Evolutionary conservation across 2,797 vertebrate species (phyloP), one percentile per base, ranked within the genome.

Genomic region (Channallabes apus): DNA sequence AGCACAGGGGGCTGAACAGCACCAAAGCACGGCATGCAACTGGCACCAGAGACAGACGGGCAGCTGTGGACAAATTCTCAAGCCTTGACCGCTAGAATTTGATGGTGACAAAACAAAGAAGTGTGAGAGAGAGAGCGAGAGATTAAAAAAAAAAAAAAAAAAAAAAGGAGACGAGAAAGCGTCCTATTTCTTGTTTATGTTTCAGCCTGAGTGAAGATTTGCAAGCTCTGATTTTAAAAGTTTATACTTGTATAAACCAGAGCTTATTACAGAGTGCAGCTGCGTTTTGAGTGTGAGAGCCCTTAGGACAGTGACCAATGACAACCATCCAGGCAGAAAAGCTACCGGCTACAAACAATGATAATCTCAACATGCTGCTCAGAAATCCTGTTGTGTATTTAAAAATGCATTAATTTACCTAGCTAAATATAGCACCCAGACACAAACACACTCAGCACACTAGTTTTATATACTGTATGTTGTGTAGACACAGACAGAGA

Each of bases 181-280:
- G 6, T 46, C 18, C 27, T 75, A 69, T 87, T 85, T 79, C 75
- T 86, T 86, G 82, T 86, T 87, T 71, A 80, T 27, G 83, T 86
- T 88, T 87, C 75, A 54, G 83, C 81, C 68, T 6, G 24, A 80
- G 77, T 51, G 81, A 77, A 62, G 72, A 46, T 67, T 54, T 54
- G n/a, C 72, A 54, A 54, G 72, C n/a, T 18, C 20, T 88, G 82
- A 88, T 27, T 88, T 91, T 87, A 87, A 88, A 85, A 82, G 82
- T 68, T 71, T 61, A 38, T 84, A n/a, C n/a, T n/a, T n/a, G n/a
- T n/a, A 84, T 86, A 90, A 87, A 84, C 85, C 67, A 79, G 75
- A 71, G 68, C 82, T 89, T 67, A 81, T 82, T 59, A 41, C 85
- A 72, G 68, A 83, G 51, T 71, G 58, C 85, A 88, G 87, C 85